Percentiles rank a stretch among this genome's conserved stretches.
phyloP scores from a whole-genome alignment of 2,888 invertebrate genomes.

The Phalera bucephala region DNA sequence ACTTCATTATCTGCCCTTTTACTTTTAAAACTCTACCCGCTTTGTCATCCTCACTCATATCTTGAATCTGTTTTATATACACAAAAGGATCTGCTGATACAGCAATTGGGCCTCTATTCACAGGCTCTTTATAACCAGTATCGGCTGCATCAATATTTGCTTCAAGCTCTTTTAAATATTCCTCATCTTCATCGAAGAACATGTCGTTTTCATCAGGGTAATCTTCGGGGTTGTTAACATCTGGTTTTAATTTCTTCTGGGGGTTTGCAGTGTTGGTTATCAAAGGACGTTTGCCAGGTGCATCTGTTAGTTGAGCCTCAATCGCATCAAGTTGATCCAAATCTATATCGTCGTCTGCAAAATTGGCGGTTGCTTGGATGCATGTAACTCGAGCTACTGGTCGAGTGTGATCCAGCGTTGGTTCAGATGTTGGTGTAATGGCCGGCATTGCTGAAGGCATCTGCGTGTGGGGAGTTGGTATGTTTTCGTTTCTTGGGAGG shows the following conservation, averaged over 20 bases:
- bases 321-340: constrained; percentile 60
- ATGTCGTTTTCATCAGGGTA: constrained; percentile 59
- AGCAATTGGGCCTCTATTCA: constrained; percentile 28
- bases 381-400: constrained; percentile 46
- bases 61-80: constrained; percentile 72
- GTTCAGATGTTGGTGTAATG: constrained; percentile 16
- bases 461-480: constrained; percentile 47
- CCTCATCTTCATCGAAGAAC: constrained; percentile 59
- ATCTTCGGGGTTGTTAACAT: constrained; percentile 42
- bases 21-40: constrained; percentile 75
- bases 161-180: constrained; percentile 61
- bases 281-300: constrained; percentile 44
- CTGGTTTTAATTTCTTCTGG: constrained; percentile 57
- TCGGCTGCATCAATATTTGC: constrained; percentile 43
- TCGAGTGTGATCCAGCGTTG: constrained; percentile 29
- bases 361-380: constrained; percentile 45
- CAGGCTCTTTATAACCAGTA: constrained; percentile 2
- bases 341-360: constrained; percentile 63
- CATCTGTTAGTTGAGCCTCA: constrained; percentile 53
- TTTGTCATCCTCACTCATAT: constrained; percentile 48
- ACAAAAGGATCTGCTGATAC: constrained; percentile 61
- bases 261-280: constrained; percentile 36
- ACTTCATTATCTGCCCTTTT: constrained; percentile 80
- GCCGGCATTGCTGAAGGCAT: constrained; percentile 36
- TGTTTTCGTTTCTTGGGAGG: constrained; percentile 42